phyloP scores from a whole-genome alignment of 2,888 invertebrate genomes.

The Drosophila cognata region DNA sequence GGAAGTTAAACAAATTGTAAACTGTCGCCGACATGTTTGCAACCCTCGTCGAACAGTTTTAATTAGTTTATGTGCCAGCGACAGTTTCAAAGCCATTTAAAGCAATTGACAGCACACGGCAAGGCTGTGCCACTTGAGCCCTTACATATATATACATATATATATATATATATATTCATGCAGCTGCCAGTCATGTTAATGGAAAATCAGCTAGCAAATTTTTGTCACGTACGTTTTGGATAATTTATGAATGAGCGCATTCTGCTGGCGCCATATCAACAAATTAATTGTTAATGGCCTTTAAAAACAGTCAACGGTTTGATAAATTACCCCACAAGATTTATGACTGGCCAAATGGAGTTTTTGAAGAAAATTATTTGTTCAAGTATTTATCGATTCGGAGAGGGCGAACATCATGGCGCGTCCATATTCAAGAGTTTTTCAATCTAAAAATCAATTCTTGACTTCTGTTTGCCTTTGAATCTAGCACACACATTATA shows the following conservation, averaged over 20 bases:
- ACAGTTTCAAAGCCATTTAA: slow-evolving; percentile 52
- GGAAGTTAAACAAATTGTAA: slow-evolving; percentile 30
- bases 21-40: slow-evolving; percentile 16
- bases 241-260: slow-evolving; percentile 61
- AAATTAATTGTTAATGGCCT: slow-evolving; percentile 56
- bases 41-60: slow-evolving; percentile 35
- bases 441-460: background rate
- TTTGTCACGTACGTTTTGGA: slow-evolving; percentile 61
- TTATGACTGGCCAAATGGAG: slow-evolving; percentile 15
- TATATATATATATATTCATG: background rate
- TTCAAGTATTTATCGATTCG: background rate
- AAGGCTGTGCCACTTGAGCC: slow-evolving; percentile 3
- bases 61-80: slow-evolving; percentile 61
- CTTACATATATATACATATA: background rate
- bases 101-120: slow-evolving; percentile 53
- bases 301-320: slow-evolving; percentile 26
- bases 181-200: slow-evolving; percentile 16
- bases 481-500: background rate
- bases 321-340: slow-evolving; percentile 40
- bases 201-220: slow-evolving; percentile 50
- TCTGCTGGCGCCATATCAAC: slow-evolving; percentile 36
- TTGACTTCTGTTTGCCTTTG: background rate
- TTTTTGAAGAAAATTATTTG: background rate
- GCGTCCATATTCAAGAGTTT: background rate
- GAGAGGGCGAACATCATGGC: background rate